Evolutionary conservation across 2,888 invertebrate species (phyloP), one percentile per base, ranked within the genome.

Genomic region (Lasioglossum vierecki): DNA sequence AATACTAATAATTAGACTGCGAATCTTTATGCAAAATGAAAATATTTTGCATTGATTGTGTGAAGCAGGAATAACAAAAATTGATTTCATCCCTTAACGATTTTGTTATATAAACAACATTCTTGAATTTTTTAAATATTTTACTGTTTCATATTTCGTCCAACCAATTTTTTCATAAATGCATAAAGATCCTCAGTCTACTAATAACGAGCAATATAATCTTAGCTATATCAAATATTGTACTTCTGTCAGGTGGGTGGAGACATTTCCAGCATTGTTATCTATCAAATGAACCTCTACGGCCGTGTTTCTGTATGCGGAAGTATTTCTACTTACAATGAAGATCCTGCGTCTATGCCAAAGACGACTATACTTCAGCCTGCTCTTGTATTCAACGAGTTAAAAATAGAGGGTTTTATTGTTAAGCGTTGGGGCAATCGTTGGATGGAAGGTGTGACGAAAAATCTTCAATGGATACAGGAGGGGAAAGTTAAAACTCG

Each of bases 401-500:
- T 97, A 75, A 96, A 95, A 90, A 95, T 97, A 91, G 96, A 97
- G 95, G 97, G 97, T 1, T 97, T 97, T 87, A 91, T 95, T 18
- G 95, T 96, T 0, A 75, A 76, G 11, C 95, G 96, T 46, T 97
- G 97, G 97, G 77, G 84, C 2, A 94, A 96, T 85, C 95, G 96
- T 79, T 97, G 96, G 96, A 92, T 95, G 39, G 97, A 97, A 94
- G 97, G 97, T 4, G 95, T 97, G 46, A 92, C 95, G 46, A 96
- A 96, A 88, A 97, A 97, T 94, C 91, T 96, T n/a, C 94, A 96
- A 82, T 97, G 96, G 97, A 95, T 97, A 82, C 94, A 95, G 74
- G 96, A 97, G 95, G 97, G 97, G 66, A 97, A 97, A 95, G 91
- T 98, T 18, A 96, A 96, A 91, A 97, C 97, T 92, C 95, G 95